These are phyloP conservation scores for Drosophila lacertosa DNA, from an alignment of 1,140 invertebrate genomes.

Conservation along the genomic window DNA sequence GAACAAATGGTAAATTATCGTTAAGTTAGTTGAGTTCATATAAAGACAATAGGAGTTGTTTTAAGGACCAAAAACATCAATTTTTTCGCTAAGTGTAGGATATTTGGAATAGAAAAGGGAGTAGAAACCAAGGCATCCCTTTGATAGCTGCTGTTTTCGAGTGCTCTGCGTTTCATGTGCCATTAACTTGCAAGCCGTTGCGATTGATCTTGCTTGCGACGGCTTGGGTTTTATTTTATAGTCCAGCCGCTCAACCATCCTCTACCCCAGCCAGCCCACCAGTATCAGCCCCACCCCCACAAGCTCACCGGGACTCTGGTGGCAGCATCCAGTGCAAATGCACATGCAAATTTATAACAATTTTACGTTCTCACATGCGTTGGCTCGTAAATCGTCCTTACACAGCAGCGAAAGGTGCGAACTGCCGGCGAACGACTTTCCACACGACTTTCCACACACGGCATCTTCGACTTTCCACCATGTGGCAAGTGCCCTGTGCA, in stretches of 20 bases:
- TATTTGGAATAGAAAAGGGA: not conserved
- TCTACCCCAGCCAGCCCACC: not conserved
- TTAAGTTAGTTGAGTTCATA: too few relatives aligned
- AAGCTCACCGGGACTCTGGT: not conserved
- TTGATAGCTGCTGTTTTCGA: constrained; percentile 34
- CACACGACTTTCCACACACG: constrained; percentile 5
- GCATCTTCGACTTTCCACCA: not conserved
- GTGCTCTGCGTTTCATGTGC: constrained; percentile 72
- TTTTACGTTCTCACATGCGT: constrained; percentile 80
- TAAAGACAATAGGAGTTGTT: too few relatives aligned
- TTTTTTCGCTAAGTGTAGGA: too few relatives aligned
- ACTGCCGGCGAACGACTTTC: constrained; percentile 53
- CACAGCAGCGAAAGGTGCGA: constrained; percentile 69
- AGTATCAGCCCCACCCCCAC: not conserved
- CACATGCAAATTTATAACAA: constrained; percentile 82
- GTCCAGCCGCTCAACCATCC: constrained; percentile 2
- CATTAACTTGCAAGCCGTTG: constrained; percentile 75
- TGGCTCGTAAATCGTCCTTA: constrained; percentile 77
- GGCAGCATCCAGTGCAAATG: constrained; percentile 23
- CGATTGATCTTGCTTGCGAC: constrained; percentile 72
- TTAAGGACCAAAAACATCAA: too few relatives aligned
- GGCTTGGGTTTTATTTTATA: constrained; percentile 43
- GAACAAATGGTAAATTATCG: too few relatives aligned
- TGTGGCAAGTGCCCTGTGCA: constrained; percentile 72
- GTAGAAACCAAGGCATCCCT: constrained; percentile 7